Evolutionary conservation across 2,113 vertebrate genomes (phyloP).

Genomic region (Nothobranchius furzeri): DNA sequence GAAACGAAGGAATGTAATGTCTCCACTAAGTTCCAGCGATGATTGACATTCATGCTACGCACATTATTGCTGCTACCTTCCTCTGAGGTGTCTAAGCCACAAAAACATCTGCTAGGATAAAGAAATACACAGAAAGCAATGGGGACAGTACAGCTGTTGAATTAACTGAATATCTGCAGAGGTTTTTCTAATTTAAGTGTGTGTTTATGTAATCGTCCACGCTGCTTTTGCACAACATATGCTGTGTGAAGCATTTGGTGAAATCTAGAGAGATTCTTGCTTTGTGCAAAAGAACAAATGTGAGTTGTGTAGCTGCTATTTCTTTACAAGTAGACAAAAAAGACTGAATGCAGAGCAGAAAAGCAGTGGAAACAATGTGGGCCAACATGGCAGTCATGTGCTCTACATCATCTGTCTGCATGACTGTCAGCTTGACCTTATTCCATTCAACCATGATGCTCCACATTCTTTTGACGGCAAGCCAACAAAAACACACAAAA

Average conservation of each 20-base stretch:
- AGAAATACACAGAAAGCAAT: conserved; percentile 20
- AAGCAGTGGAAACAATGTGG: conserved; percentile 11
- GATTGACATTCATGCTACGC: conserved; percentile 20
- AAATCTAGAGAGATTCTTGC: conserved; percentile 54
- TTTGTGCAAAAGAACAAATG: conserved; percentile 23
- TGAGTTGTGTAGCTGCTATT: neutral
- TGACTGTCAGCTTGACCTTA: conserved; percentile 56
- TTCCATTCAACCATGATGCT: conserved; percentile 50
- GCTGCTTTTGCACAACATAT: conserved; percentile 20
- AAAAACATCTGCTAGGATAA: conserved; percentile 51
- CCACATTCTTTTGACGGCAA: conserved; percentile 15
- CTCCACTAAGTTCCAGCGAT: conserved; percentile 7
- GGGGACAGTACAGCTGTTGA: conserved; percentile 45
- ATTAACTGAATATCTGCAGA: conserved; percentile 31
- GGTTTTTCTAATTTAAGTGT: conserved; percentile 24
- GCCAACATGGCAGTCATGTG: conserved; percentile 31
- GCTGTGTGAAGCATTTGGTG: conserved; percentile 47
- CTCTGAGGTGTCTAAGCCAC: conserved; percentile 31
- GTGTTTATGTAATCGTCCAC: neutral
- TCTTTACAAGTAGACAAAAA: neutral
- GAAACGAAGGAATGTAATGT: conserved; percentile 2
- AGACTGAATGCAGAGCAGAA: conserved; percentile 1
- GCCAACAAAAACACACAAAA: conserved; percentile 16
- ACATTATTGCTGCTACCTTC: conserved; percentile 33
- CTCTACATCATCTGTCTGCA: conserved; percentile 45